Percentiles rank a stretch among this genome's conserved stretches.
These are phyloP conservation scores for Hemaris fuciformis DNA, from an alignment of 2,888 invertebrate species.

Conservation along the genomic window DNA sequence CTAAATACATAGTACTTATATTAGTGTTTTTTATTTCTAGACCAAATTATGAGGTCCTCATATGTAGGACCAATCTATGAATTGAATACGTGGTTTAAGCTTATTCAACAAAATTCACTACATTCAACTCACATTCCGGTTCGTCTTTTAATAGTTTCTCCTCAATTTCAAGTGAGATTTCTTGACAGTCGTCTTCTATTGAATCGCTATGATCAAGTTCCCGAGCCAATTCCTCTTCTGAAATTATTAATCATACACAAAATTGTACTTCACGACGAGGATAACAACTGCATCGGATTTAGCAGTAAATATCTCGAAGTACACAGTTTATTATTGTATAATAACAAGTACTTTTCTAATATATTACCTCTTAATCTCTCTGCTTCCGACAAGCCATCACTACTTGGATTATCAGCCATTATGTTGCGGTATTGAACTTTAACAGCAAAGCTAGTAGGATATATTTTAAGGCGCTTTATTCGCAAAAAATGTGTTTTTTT, in stretches of 20 bases:
- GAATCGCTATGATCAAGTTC: conserved; percentile 78
- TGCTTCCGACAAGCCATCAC: conserved; percentile 64
- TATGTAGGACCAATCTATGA: neutral
- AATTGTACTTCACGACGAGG: too few species aligned
- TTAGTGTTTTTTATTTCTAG: too few species aligned
- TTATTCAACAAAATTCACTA: neutral
- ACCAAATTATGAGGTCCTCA: too few species aligned
- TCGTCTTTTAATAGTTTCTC: conserved; percentile 75
- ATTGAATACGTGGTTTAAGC: too few species aligned
- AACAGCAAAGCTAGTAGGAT: neutral
- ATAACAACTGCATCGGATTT: neutral
- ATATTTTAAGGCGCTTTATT: neutral
- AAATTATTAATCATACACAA: conserved; percentile 30
- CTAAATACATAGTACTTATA: too few species aligned
- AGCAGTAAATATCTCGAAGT: neutral
- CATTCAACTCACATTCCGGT: conserved; percentile 62
- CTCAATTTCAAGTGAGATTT: conserved; percentile 74
- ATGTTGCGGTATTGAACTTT: neutral
- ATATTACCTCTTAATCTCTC: conserved; percentile 64
- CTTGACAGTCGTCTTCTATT: conserved; percentile 73
- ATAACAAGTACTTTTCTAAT: neutral
- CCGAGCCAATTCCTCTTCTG: conserved; percentile 71
- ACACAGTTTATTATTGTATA: neutral
- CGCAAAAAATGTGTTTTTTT: neutral
- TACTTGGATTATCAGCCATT: conserved; percentile 65